Percentiles rank a stretch among this genome's conserved stretches.
Evolutionary conservation across 2,797 vertebrate genomes (phyloP).

Genomic region (Halcyon badia): DNA sequence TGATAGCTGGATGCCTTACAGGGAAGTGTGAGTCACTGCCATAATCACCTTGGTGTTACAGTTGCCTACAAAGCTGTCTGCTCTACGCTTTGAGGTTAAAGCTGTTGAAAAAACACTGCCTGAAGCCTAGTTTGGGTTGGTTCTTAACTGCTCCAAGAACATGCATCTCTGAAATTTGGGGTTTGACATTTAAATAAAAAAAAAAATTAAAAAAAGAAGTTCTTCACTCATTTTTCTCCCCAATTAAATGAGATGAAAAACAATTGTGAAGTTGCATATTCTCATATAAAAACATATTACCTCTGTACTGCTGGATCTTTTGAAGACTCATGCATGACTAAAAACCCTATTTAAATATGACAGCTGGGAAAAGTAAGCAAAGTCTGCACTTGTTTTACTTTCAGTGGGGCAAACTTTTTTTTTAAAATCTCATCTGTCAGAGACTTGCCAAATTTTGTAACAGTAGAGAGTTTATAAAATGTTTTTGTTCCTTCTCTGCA

Average conservation of each 20-base stretch:
- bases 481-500: conserved; percentile 44
- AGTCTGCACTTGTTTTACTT: conserved; percentile 9
- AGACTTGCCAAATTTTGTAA: not conserved
- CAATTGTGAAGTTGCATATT: not conserved
- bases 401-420: not conserved
- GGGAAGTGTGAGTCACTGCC: conserved; percentile 62
- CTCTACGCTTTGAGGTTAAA: conserved; percentile 52
- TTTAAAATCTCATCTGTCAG: not conserved
- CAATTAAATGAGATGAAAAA: not conserved
- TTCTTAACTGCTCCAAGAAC: conserved; percentile 33
- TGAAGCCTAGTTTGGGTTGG: conserved; percentile 12
- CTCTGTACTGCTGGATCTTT: not conserved
- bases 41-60: conserved; percentile 65
- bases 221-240: not conserved
- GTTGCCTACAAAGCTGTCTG: conserved; percentile 71
- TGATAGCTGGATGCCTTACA: conserved; percentile 59
- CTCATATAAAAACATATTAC: not conserved
- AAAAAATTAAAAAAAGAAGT: too few species aligned
- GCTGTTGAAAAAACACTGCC: conserved; percentile 60
- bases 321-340: not conserved
- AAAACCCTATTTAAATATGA: conserved; percentile 6
- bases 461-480: not conserved
- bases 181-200: not conserved
- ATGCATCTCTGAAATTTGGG: not conserved
- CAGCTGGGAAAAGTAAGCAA: conserved; percentile 32